A percentile compares a stretch with the other conserved stretches of the same genome.
Evolutionary conservation across 2,113 vertebrate species (phyloP).

Genomic region (Channa argus): DNA sequence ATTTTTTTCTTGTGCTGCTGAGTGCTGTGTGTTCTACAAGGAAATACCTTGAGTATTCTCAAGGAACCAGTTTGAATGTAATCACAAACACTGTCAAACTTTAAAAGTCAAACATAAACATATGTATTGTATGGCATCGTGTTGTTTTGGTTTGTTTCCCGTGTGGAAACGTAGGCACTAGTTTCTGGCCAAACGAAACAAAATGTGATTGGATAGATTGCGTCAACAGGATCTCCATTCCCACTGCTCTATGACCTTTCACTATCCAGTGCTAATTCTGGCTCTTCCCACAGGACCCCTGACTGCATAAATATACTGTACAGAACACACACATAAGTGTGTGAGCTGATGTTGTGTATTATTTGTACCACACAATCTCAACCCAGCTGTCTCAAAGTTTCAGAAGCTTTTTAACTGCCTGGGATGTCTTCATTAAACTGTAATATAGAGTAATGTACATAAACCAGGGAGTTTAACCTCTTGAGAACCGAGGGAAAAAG

Average conservation of each 20-base stretch:
- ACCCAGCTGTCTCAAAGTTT: slow-evolving; percentile 34
- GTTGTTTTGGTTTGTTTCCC: slow-evolving; percentile 52
- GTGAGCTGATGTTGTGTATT: slow-evolving; percentile 19
- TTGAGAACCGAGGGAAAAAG: no score
- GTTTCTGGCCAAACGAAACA: slow-evolving; percentile 59
- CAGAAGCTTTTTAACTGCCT: slow-evolving; percentile 47
- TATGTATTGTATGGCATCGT: slow-evolving; percentile 18
- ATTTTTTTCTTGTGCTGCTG: slow-evolving; percentile 2
- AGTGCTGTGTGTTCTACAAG: slow-evolving; percentile 18
- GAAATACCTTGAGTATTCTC: slow-evolving; percentile 3
- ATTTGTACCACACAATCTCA: slow-evolving; percentile 18
- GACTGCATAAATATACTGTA: slow-evolving; percentile 67
- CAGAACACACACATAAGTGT: slow-evolving; percentile 42
- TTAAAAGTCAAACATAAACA: slow-evolving; percentile 14
- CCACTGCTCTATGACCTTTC: slow-evolving; percentile 78
- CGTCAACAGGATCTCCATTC: slow-evolving; percentile 76
- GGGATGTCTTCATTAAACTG: slow-evolving; percentile 45
- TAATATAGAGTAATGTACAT: slow-evolving; percentile 31
- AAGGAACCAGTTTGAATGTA: neutral
- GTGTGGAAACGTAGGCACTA: slow-evolving; percentile 52
- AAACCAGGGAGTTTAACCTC: no score
- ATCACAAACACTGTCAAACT: neutral
- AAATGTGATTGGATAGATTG: slow-evolving; percentile 64
- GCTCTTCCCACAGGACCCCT: slow-evolving; percentile 73
- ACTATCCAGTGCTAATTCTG: slow-evolving; percentile 77